phyloP scores from a whole-genome alignment of 2,113 vertebrate species.

The Cariama cristata region DNA sequence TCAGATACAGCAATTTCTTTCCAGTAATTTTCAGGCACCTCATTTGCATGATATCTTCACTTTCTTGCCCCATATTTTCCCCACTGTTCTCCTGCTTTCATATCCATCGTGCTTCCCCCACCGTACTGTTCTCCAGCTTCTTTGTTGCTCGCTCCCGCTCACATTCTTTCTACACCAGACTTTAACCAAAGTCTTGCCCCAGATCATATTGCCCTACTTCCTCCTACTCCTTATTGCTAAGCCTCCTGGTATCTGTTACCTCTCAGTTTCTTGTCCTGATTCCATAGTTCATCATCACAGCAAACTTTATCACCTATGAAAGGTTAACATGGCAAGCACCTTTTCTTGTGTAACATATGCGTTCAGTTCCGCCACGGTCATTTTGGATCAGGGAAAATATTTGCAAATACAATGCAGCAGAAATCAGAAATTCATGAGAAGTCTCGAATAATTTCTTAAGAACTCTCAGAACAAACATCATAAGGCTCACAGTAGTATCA shows the following conservation, averaged over 20 bases:
- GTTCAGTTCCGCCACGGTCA: background rate
- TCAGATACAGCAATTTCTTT: background rate
- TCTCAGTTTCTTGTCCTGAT: background rate
- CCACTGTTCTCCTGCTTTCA: background rate
- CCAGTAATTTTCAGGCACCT: background rate
- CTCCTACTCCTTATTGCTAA: background rate
- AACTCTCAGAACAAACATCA: background rate
- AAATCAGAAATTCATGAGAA: background rate
- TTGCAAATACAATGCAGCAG: background rate
- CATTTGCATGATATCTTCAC: background rate
- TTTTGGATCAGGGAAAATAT: background rate
- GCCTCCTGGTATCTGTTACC: background rate
- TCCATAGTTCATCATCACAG: background rate
- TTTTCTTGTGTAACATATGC: background rate
- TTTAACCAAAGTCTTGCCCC: background rate
- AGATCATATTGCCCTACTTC: background rate
- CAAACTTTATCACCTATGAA: background rate
- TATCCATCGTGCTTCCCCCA: accelerated
- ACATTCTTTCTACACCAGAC: background rate
- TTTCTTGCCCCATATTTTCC: background rate
- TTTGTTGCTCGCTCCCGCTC: background rate
- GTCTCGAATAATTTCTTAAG: background rate
- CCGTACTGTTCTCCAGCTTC: background rate
- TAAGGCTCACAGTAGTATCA: background rate
- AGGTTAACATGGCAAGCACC: background rate